Conservation (phyloP, 1,140 invertebrate genomes). For the Tribolium madens region DNA sequence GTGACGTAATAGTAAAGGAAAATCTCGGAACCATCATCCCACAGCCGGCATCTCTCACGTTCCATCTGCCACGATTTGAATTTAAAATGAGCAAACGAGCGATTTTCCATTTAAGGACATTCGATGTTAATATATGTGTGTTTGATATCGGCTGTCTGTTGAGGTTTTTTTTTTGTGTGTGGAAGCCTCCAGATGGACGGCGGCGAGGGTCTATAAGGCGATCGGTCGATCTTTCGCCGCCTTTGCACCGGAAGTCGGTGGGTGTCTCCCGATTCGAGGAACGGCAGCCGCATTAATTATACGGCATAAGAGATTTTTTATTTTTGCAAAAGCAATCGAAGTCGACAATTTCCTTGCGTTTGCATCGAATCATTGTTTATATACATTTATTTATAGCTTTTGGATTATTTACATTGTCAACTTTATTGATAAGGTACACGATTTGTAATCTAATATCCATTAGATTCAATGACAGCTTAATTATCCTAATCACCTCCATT, state of each 20-base stretch:
- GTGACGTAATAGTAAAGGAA: constrained; percentile 11
- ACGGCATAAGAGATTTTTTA: not conserved
- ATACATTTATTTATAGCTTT: constrained; percentile 6
- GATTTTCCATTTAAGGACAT: constrained; percentile 32
- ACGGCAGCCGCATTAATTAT: constrained; percentile 20
- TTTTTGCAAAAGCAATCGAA: not conserved
- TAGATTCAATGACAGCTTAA: constrained; percentile 11
- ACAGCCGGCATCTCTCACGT: constrained; percentile 31
- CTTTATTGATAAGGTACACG: constrained; percentile 3
- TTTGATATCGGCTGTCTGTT: constrained; percentile 27
- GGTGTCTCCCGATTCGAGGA: constrained; percentile 23
- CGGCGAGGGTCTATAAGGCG: not conserved
- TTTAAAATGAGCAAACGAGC: constrained; percentile 33
- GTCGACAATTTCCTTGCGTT: no score
- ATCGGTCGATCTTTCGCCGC: constrained; percentile 34
- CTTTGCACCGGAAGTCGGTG: constrained; percentile 34
- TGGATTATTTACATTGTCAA: constrained; percentile 16
- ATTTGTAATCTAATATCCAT: constrained; percentile 17
- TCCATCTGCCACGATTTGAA: constrained; percentile 37
- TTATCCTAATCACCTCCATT: not conserved
- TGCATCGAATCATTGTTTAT: not conserved
- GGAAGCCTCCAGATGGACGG: constrained; percentile 21
- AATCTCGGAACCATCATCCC: constrained; percentile 12
- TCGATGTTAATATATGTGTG: constrained; percentile 4
- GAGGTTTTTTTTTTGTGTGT: not conserved